These are phyloP conservation scores for Diadema setosum DNA, from an alignment of 35 echinoderm and acorn worm genomes.

Conservation along the genomic window DNA sequence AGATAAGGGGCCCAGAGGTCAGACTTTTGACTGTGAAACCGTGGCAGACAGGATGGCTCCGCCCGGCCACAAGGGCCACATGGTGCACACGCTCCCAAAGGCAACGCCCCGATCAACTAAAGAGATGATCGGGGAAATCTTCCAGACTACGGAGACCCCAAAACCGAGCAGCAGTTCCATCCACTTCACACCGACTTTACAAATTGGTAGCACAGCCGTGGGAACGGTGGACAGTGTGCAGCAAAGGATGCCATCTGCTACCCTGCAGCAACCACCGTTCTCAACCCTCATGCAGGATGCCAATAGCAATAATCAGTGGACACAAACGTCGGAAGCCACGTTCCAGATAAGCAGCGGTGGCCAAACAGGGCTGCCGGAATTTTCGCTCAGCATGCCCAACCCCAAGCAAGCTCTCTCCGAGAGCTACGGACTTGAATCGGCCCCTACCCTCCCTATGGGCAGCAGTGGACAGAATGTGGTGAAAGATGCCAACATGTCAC, in stretches of 20 bases:
- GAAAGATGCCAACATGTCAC: neutral
- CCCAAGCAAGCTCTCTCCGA: conserved; percentile 13
- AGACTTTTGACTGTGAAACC: neutral
- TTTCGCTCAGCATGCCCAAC: conserved; percentile 68
- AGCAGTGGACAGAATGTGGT: neutral
- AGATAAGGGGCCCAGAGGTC: neutral
- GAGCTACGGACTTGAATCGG: neutral
- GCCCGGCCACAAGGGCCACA: neutral
- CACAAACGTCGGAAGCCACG: conserved; percentile 48
- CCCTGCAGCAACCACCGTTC: conserved; percentile 51
- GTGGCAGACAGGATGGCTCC: neutral
- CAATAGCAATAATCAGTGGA: conserved; percentile 13
- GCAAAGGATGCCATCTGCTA: conserved; percentile 62
- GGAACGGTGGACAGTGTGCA: conserved; percentile 30
- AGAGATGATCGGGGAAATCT: conserved; percentile 37
- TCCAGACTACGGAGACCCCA: conserved; percentile 29
- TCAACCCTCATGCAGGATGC: neutral
- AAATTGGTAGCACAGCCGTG: neutral
- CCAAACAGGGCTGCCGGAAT: neutral
- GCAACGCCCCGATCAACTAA: conserved; percentile 53
- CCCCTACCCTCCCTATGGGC: conserved; percentile 15
- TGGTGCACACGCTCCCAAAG: conserved; percentile 84
- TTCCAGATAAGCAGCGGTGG: conserved; percentile 42
- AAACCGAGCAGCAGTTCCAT: conserved; percentile 22
- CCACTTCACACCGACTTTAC: neutral